Evolutionary conservation across 1,140 invertebrate species (phyloP), one percentile per base, ranked within the genome.

Genomic region (Archivesica marissinica): DNA sequence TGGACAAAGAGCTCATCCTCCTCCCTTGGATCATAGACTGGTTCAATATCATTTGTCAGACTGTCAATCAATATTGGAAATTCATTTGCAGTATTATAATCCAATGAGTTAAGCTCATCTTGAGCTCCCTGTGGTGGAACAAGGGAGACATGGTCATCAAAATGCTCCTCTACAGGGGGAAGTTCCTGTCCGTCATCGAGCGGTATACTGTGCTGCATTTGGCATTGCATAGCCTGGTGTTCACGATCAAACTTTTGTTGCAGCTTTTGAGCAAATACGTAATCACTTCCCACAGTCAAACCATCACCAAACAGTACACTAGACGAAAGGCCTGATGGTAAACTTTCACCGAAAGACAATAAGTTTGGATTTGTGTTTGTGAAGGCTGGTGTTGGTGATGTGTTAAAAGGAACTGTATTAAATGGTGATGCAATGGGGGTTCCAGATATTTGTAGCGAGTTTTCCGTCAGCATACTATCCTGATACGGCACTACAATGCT

Each of bases 271-370:
- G 77, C 77, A 35, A 33, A 80, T 23, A 80, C 15, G n/a, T 47
- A 80, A 52, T 80, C 77, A 30, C 68, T 25, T 0, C 11, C 15
- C 6, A 56, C n/a, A 41, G 0, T 68, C 13, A 17, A 15, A 1
- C 77, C 77, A 25, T 80, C 77, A 64, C 77, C 77, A 68, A 80
- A 80, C 4, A 80, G 44, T 25, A 68, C 23, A 44, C 54, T 80
- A 0, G 77, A 66, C n/a, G 77, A 56, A 9, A 76, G 35, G 44
- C 35, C 23, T 56, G 74, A 59, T 13, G 74, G n/a, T 35, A 76
- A 59, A 33, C 74, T 76, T 25, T 76, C 50, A 38, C 25, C 30
- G 15, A 64, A 72, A 72, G 28, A 30, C n/a, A 61, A 23, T 38
- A 35, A 54, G 44, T 50, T 25, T 28, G 23, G n/a, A 2, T 39